Base-by-base conservation (phyloP, 1,140 invertebrate genomes). In the Zelostemma sp. region DNA sequence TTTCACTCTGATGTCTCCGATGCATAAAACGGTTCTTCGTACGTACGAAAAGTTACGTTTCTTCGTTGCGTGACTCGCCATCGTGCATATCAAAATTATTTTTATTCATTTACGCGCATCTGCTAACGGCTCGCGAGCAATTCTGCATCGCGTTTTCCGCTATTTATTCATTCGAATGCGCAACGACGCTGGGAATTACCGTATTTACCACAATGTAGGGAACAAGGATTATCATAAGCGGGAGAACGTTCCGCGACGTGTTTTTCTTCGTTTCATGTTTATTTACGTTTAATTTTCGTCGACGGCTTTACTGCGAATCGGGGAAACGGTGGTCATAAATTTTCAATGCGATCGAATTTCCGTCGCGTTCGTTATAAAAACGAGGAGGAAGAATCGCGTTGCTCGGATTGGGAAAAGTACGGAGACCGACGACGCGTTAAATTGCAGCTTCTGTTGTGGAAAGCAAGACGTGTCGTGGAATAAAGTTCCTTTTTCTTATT, bases 371-470 rank as follows among this genome's bases (percentile, higher is more conserved):
- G 46, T 64, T 61, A 61, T 64, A 54, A 64, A 69, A 64, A 70
- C 48, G 51, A 50, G 47, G 17, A 40, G 53, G 61, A 70, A n/a
- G n/a, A n/a, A 61, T 70, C 61, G 46, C 56, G 35, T 56, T 45
- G 59, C 41, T 67, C 46, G 57, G 57, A 60, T 67, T 47, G 53
- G 57, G 54, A 68, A 68, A 68, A 63, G 59, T 68, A 68, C 65
- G 56, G 47, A 40, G 58, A 57, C 58, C 46, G 65, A 62, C 53
- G 59, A 63, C 67, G 67, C 61, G 60, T 64, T 64, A 64, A 69
- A 69, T 69, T 64, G 56, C 61, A 64, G 60, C 50, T 48, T 58
- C 67, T 61, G 51, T 69, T 60, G 59, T 63, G 66, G 55, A 68
- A 68, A 63, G 60, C 59, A 54, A 59, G 55, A 63, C 59, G 55